Percentiles rank a stretch among this genome's conserved stretches.
Evolutionary conservation across 2,113 vertebrate genomes (phyloP).

Genomic region (Meleagris gallopavo): DNA sequence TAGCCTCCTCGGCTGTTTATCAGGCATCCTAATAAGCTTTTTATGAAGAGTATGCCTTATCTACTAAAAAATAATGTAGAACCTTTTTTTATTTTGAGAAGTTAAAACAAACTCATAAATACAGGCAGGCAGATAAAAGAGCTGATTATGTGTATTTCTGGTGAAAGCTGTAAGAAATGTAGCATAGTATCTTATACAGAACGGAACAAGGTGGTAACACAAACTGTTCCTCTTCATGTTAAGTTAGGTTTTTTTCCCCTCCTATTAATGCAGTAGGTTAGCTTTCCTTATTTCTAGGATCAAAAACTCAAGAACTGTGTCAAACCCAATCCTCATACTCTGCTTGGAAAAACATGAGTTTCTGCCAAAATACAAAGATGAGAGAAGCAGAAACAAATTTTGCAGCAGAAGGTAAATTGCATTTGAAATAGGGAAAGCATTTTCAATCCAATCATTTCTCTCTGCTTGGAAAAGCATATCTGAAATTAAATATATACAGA

Average conservation of each 20-base stretch:
- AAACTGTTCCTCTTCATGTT: neutral
- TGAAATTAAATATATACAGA: neutral
- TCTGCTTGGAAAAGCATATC: neutral
- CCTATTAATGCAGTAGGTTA: neutral
- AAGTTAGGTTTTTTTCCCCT: neutral
- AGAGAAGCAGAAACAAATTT: neutral
- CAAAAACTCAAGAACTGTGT: neutral
- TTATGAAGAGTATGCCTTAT: neutral
- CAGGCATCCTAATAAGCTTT: neutral
- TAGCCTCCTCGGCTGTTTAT: neutral
- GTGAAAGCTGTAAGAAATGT: neutral
- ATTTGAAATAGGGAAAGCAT: neutral
- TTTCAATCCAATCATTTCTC: neutral
- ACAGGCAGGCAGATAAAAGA: neutral
- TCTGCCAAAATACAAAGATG: neutral
- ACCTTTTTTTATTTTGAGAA: neutral
- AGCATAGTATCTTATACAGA: neutral
- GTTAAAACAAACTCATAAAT: neutral
- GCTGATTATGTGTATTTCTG: neutral
- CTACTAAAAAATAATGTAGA: neutral
- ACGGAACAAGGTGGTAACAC: neutral
- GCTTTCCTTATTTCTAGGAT: neutral
- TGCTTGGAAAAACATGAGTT: neutral
- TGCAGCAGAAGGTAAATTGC: neutral
- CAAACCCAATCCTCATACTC: neutral